Evolutionary conservation across 2,888 invertebrate genomes (phyloP).

Genomic region (Gortyna flavago): DNA sequence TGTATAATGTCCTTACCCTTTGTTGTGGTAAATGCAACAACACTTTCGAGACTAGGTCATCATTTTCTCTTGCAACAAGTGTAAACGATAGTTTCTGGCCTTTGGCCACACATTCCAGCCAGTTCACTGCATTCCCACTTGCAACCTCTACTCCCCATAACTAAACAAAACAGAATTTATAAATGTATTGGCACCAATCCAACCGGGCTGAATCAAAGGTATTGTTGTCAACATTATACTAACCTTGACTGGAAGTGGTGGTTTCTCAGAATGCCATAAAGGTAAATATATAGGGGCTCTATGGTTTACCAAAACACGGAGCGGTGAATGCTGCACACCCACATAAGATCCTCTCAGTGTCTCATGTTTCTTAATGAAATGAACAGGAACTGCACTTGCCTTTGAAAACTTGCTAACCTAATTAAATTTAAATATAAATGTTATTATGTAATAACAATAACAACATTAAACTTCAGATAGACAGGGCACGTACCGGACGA

Average conservation of each 20-base stretch:
- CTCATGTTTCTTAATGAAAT: slow-evolving; percentile 88
- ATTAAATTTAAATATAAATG: slow-evolving; percentile 65
- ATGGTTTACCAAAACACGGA: slow-evolving; percentile 89
- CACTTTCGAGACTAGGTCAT: slow-evolving; percentile 85
- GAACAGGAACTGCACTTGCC: slow-evolving; percentile 89
- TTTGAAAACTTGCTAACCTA: slow-evolving; percentile 91
- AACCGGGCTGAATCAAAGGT: slow-evolving; percentile 50
- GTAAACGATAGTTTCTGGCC: slow-evolving; percentile 86
- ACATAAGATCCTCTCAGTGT: slow-evolving; percentile 87
- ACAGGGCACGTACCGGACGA: slow-evolving; percentile 88
- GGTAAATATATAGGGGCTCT: slow-evolving; percentile 89
- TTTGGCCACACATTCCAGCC: slow-evolving; percentile 90
- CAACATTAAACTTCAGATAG: slow-evolving; percentile 59
- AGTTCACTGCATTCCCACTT: slow-evolving; percentile 89
- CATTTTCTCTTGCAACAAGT: slow-evolving; percentile 85
- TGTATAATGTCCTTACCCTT: slow-evolving; percentile 71
- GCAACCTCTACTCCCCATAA: slow-evolving; percentile 88
- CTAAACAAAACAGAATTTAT: slow-evolving; percentile 71
- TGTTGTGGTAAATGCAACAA: slow-evolving; percentile 84
- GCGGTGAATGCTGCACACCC: slow-evolving; percentile 88
- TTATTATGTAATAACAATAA: slow-evolving; percentile 82
- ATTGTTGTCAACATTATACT: slow-evolving; percentile 58
- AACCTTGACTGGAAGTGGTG: slow-evolving; percentile 89
- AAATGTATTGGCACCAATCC: slow-evolving; percentile 61
- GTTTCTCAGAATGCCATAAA: slow-evolving; percentile 87